Base-by-base conservation (phyloP, 2,797 vertebrate species). In the Darevskia nairensis region DNA sequence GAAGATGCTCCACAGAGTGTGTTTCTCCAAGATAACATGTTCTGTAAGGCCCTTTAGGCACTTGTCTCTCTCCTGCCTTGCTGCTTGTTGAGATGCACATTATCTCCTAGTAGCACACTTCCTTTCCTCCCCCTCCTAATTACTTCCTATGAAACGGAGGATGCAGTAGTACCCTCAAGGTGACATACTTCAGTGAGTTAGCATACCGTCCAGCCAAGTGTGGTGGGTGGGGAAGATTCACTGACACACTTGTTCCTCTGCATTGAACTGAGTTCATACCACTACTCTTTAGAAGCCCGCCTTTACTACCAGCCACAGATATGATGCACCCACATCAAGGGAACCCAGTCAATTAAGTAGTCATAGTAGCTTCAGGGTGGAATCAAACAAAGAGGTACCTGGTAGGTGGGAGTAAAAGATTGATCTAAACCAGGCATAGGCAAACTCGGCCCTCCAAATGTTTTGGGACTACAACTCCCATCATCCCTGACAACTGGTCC, bases 21-120 rank as follows among this genome's bases (percentile, higher is more conserved):
- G 92, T 91, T 95, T 91, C 89, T 90, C 69, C 1, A 82, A 93
- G 94, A 93, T 94, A 94, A 90, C 1, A 0, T n/a, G 72, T 92
- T 92, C 88, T 75, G 82, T 85, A 80, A 90, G 80, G 90, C 89
- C 86, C 87, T 86, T 85, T 75, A 85, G 85, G 90, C 87, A 80
- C 80, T 77, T 89, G 84, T 92, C 91, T 93, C 90, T 83, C 83
- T 71, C 76, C 88, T 90, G 77, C 0, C 32, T 79, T 75, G 77
- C 46, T 83, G 80, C 86, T 61, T 89, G 86, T 89, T 83, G 82
- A 90, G 85, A 86, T 0, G 0, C 66, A 61, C 0, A 0, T 94
- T 94, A 94, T 93, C 93, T 95, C 11, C 85, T 66, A 29, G 1
- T 32, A 81, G 75, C 94, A 92, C 1, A 0, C 79, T 88, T 85